phyloP scores from a whole-genome alignment of 2,888 invertebrate genomes.

The Ectemnius cavifrons region DNA sequence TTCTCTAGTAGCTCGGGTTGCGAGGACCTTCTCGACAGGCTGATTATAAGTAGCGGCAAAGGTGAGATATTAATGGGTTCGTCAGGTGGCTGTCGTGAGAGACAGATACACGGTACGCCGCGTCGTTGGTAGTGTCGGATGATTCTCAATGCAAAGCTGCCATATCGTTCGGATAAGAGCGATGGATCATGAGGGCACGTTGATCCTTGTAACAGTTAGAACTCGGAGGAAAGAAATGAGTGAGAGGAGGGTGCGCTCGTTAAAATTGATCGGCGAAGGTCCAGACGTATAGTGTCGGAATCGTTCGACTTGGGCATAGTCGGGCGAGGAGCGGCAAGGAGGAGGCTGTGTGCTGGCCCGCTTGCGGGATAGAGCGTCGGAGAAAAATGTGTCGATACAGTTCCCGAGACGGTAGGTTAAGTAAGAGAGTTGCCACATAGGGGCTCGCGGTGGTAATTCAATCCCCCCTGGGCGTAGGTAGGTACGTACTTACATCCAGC shows the following conservation, averaged over 20 bases:
- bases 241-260: constrained; percentile 27
- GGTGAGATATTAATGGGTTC: constrained; percentile 1
- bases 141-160: too few species aligned
- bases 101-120: neutral
- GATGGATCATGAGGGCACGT: too few species aligned
- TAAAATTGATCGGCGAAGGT: constrained; percentile 34
- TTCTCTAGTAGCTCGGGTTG: too few species aligned
- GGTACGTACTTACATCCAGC: constrained; percentile 55
- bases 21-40: neutral
- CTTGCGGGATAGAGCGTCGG: constrained; percentile 60
- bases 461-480: constrained; percentile 65
- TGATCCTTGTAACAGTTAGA: too few species aligned
- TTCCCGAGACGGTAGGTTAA: constrained; percentile 73
- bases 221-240: neutral
- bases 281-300: neutral
- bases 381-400: constrained; percentile 73
- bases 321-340: too few species aligned
- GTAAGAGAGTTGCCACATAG: constrained; percentile 74
- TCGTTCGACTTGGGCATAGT: neutral
- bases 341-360: constrained; percentile 33
- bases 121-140: too few species aligned
- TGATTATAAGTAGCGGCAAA: neutral
- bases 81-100: constrained; percentile 3
- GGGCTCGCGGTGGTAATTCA: constrained; percentile 70
- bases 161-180: too few species aligned